Evolutionary conservation across 2,888 invertebrate genomes (phyloP).

Genomic region (Megastigmus dorsalis): DNA sequence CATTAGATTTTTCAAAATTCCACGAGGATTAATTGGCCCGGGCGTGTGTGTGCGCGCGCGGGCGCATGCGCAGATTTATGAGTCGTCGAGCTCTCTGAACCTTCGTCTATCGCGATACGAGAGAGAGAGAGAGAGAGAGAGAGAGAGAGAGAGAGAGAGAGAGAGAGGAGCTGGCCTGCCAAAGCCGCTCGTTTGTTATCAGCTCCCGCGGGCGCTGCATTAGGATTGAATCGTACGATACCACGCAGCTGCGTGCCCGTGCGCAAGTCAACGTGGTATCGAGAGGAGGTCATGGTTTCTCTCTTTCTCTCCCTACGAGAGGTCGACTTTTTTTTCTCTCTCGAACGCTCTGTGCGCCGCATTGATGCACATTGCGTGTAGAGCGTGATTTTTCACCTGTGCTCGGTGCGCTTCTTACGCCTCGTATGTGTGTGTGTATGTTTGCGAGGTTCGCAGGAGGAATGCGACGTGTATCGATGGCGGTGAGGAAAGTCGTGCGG

Average conservation of each 20-base stretch:
- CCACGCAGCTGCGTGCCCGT: neutral
- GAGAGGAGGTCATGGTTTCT: neutral
- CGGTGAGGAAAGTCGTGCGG: no score
- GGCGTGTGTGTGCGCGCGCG: neutral
- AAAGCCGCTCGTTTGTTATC: slow-evolving; percentile 50
- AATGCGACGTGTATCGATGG: no score
- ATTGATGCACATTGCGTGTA: neutral
- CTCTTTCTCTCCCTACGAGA: neutral
- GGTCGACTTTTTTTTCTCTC: neutral
- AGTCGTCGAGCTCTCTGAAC: no score
- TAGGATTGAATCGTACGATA: slow-evolving; percentile 23
- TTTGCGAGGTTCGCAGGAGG: no score
- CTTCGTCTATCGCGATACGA: no score
- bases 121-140: no score
- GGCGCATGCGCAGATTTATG: slow-evolving; percentile 23
- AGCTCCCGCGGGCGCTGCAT: slow-evolving; percentile 49
- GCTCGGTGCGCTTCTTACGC: no score
- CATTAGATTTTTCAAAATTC: slow-evolving; percentile 61
- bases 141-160: no score
- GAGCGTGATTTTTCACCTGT: neutral
- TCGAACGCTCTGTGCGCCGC: neutral
- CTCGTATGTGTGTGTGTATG: no score
- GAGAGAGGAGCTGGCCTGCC: neutral
- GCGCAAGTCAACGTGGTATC: neutral
- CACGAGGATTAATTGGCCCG: slow-evolving; percentile 38